Evolutionary conservation across 2,888 invertebrate genomes (phyloP).

Genomic region (Cantharis flavilabris): DNA sequence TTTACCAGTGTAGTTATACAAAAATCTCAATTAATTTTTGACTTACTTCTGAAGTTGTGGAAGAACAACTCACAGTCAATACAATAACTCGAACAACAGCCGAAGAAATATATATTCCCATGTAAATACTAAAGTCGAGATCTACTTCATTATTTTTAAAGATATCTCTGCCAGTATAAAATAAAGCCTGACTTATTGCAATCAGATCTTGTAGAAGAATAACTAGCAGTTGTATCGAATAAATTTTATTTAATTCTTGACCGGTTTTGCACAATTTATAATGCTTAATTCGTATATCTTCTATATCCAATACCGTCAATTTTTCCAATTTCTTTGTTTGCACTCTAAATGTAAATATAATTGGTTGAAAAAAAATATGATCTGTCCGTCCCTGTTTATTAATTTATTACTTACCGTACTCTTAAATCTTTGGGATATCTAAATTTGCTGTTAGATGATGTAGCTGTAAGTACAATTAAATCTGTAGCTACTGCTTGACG

Average conservation of each 20-base stretch:
- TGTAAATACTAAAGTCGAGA: not conserved
- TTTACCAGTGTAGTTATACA: no score
- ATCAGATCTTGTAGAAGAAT: not conserved
- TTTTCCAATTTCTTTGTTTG: not conserved
- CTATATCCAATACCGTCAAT: not conserved
- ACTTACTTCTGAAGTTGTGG: not conserved
- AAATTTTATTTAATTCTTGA: not conserved
- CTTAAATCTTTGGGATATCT: not conserved
- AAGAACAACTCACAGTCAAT: not conserved
- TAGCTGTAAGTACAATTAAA: not conserved
- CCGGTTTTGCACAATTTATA: not conserved
- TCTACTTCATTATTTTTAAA: not conserved
- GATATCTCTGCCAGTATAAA: not conserved
- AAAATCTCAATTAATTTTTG: no score
- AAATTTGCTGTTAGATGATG: not conserved
- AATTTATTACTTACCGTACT: not conserved
- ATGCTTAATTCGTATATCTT: not conserved
- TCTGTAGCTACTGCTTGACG: not conserved
- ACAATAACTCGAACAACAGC: not conserved
- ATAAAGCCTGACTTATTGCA: not conserved
- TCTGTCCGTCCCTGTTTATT: no score
- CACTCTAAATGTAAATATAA: not conserved
- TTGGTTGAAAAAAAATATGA: no score
- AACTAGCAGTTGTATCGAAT: not conserved
- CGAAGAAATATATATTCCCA: not conserved